Percentiles rank a stretch among this genome's conserved stretches.
phyloP scores from a whole-genome alignment of 2,888 invertebrate species.

The Lapara coniferarum region DNA sequence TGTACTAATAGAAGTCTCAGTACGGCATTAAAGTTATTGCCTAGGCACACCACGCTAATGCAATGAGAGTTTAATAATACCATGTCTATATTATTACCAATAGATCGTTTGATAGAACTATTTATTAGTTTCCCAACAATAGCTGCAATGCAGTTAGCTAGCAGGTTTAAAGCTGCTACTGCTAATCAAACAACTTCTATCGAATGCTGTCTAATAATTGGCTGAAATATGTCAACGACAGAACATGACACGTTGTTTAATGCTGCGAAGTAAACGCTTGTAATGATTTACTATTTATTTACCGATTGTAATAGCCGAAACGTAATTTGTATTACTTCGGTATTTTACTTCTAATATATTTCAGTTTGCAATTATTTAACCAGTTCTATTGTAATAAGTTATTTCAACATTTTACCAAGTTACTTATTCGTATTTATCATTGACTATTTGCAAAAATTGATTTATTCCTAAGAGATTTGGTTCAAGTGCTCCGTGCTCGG shows the following conservation, averaged over 20 bases:
- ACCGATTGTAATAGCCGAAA: conserved; percentile 18
- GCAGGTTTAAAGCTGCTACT: conserved; percentile 47
- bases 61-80: conserved; percentile 37
- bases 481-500: background rate
- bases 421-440: conserved; percentile 10
- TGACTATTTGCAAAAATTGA: conserved; percentile 9
- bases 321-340: conserved; percentile 11
- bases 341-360: conserved; percentile 5
- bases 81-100: conserved; percentile 31
- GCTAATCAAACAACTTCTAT: conserved; percentile 41
- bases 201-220: conserved; percentile 45
- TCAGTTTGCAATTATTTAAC: conserved; percentile 7
- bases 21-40: conserved; percentile 27
- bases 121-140: conserved; percentile 47
- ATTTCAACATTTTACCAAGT: background rate
- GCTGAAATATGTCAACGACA: conserved; percentile 39
- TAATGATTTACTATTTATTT: conserved; percentile 44
- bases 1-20: conserved; percentile 12
- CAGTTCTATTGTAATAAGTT: conserved; percentile 8
- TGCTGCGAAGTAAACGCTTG: conserved; percentile 43
- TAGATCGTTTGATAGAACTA: conserved; percentile 42
- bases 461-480: conserved; percentile 21
- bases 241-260: conserved; percentile 42
- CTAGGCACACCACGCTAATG: conserved; percentile 28
- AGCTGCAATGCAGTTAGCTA: conserved; percentile 47